These are phyloP conservation scores for Leptinotarsa undecemlineata DNA, from an alignment of 1,140 invertebrate genomes.

Conservation along the genomic window DNA sequence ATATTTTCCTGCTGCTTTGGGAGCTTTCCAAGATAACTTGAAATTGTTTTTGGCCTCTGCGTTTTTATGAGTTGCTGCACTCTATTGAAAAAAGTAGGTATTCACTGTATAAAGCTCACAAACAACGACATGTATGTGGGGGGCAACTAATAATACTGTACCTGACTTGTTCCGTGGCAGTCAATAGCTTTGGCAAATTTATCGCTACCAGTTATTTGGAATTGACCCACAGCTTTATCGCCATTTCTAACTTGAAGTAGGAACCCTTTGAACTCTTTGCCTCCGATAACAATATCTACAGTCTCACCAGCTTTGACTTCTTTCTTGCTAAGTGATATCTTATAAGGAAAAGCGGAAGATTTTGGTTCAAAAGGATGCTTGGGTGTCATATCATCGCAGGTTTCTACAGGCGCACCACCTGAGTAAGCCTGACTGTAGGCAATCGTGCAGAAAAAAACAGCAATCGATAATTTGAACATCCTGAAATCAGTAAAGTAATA, in stretches of 20 bases:
- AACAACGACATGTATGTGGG: neutral
- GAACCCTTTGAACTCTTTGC: slow-evolving; percentile 55
- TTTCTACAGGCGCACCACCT: slow-evolving; percentile 52
- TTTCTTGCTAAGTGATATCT: slow-evolving; percentile 47
- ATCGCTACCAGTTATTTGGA: slow-evolving; percentile 47
- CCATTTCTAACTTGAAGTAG: slow-evolving; percentile 54
- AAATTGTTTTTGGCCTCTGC: slow-evolving; percentile 49
- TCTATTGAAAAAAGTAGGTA: slow-evolving; percentile 43
- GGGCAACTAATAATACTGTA: slow-evolving; percentile 35
- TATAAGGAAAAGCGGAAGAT: slow-evolving; percentile 51
- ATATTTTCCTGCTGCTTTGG: slow-evolving; percentile 46
- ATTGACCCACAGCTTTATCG: slow-evolving; percentile 52
- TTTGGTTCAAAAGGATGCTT: slow-evolving; percentile 51
- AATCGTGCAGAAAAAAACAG: slow-evolving; percentile 23
- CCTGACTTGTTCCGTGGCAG: slow-evolving; percentile 45
- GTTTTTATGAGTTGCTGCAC: slow-evolving; percentile 54
- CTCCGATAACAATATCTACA: slow-evolving; percentile 50
- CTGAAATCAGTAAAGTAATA: neutral
- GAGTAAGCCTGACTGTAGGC: slow-evolving; percentile 40
- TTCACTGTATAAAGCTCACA: neutral
- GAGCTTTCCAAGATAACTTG: slow-evolving; percentile 53
- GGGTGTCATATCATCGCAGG: slow-evolving; percentile 54
- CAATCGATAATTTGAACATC: slow-evolving; percentile 17
- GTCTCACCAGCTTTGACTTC: slow-evolving; percentile 47
- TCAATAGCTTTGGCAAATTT: slow-evolving; percentile 49